Evolutionary conservation across 2,888 invertebrate species (phyloP).

Genomic region (Leptopilina syphax): DNA sequence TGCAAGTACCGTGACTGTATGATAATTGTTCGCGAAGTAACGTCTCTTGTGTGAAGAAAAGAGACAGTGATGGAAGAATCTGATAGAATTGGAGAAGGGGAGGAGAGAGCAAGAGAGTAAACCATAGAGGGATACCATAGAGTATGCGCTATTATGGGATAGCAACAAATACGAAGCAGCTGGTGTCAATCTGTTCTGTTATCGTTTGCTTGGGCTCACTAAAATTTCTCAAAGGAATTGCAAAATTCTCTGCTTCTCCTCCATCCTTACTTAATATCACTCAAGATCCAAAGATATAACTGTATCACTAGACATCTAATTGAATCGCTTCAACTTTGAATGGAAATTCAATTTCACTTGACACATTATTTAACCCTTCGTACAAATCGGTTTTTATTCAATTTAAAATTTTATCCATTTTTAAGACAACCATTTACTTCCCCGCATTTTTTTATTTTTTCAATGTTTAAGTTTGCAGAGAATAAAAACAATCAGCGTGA

Average conservation of each 20-base stretch:
- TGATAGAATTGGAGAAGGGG: constrained; percentile 51
- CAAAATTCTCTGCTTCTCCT: constrained; percentile 55
- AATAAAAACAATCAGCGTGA: not conserved
- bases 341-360: constrained; percentile 19
- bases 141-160: constrained; percentile 68
- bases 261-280: constrained; percentile 38
- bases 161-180: constrained; percentile 74
- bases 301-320: constrained; percentile 37
- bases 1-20: constrained; percentile 70
- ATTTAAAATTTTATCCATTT: not conserved
- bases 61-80: constrained; percentile 54
- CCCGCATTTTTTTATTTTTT: too few relatives aligned
- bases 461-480: not conserved
- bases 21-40: constrained; percentile 73
- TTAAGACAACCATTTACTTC: not conserved
- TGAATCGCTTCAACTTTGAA: constrained; percentile 20
- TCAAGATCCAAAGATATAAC: constrained; percentile 23
- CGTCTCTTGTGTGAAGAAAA: constrained; percentile 56
- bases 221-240: constrained; percentile 51
- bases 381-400: not conserved
- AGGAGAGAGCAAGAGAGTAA: constrained; percentile 38
- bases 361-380: not conserved
- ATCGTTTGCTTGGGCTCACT: constrained; percentile 65
- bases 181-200: constrained; percentile 74
- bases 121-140: constrained; percentile 46